Evolutionary conservation across 92 coral and sea anemone species (phyloP), one percentile per base, ranked within the genome.

Genomic region (Plumapathes pennacea): DNA sequence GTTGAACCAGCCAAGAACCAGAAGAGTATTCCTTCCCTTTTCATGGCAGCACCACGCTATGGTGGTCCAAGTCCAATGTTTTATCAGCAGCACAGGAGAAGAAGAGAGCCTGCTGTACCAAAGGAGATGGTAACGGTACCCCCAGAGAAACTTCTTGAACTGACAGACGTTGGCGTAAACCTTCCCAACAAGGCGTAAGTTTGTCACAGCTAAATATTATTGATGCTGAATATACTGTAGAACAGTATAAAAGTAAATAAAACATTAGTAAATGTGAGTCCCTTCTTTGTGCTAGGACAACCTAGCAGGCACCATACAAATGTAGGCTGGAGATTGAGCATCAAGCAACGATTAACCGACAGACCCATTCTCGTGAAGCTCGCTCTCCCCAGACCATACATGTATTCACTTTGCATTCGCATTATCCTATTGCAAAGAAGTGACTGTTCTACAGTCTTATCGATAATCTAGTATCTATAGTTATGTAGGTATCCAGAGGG

Each of bases 171-270:
- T 20, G 95, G 90, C 18, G 96, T 92, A 31, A 92, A 92, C 47
- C 76, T 92, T 15, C 76, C 94, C 17, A 88, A 92, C 57, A 89
- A 78, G 73, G 82, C 74, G 98, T 92, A 72, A 88, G 98, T 74
- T 25, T 4, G 10, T 20, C 13, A 46, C 41, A n/a, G 10, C 9
- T 38, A 7, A 24, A 1, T 24, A 12, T 9, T 29, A 27, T 11
- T 13, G 11, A 12, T 25, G n/a, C 15, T 13, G 32, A 24, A 13
- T 51, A 10, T 3, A 27, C 2, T 29, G 19, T 27, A 13, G 15
- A 25, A 25, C 34, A 10, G 10, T 20, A 26, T 30, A 52, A 4
- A n/a, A n/a, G n/a, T n/a, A n/a, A n/a, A n/a, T n/a, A n/a, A n/a
- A n/a, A n/a, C n/a, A n/a, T n/a, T n/a, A n/a, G n/a, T n/a, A n/a